Conservation (phyloP, 2,888 invertebrate genomes). For the Sinopyrophorus schimmeli region DNA sequence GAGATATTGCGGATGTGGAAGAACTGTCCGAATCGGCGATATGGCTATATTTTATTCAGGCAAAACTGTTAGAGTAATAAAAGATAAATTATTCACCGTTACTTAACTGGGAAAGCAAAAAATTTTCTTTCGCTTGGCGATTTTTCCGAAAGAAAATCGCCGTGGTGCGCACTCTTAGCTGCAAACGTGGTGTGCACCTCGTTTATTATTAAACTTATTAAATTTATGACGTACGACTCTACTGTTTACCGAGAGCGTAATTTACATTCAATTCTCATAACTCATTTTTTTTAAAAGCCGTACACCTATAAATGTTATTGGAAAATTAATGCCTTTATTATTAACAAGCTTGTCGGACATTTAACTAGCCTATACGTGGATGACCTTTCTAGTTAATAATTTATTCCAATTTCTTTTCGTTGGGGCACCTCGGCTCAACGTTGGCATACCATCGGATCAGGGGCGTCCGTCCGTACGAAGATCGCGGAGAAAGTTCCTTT, state of each 20-base stretch:
- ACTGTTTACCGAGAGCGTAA: slow-evolving; percentile 4
- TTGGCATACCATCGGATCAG: too few species aligned
- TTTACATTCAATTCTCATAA: slow-evolving; percentile 18
- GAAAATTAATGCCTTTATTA: slow-evolving; percentile 15
- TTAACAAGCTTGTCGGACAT: slow-evolving; percentile 10
- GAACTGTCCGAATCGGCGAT: slow-evolving; percentile 18
- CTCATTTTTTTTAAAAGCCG: slow-evolving; percentile 15
- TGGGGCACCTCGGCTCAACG: too few species aligned
- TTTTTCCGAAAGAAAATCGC: too few species aligned
- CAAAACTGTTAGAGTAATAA: slow-evolving; percentile 21
- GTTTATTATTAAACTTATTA: slow-evolving; percentile 12
- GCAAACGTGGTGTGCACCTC: slow-evolving; percentile 8
- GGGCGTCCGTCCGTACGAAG: too few species aligned
- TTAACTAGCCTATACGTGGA: slow-evolving; percentile 7
- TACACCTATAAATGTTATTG: slow-evolving; percentile 3
- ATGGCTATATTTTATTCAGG: slow-evolving; percentile 25
- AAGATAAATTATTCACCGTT: slow-evolving; percentile 17
- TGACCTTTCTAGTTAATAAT: slow-evolving; percentile 18
- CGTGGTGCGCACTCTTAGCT: too few species aligned
- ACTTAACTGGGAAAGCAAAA: slow-evolving; percentile 12
- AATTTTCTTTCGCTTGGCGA: too few species aligned
- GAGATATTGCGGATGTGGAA: slow-evolving; percentile 13
- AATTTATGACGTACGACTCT: slow-evolving; percentile 13
- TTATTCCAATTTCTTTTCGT: slow-evolving; percentile 11
- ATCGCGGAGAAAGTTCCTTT: slow-evolving; percentile 10